Evolutionary conservation across 2,797 vertebrate genomes (phyloP), one percentile per base, ranked within the genome.

Genomic region (Thunnus albacares): DNA sequence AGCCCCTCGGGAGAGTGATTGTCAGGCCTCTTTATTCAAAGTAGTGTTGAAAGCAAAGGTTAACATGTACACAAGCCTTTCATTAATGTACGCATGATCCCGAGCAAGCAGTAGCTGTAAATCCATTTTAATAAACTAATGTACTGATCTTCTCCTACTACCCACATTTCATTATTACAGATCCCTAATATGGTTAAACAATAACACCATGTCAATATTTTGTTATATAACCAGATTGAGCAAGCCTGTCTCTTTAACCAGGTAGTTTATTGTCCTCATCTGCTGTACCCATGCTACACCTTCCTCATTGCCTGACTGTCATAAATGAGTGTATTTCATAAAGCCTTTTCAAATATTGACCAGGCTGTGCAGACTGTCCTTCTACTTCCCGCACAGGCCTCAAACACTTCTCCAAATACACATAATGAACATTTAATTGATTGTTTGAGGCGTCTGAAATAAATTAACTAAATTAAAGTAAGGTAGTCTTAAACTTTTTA

Each of bases 281-380:
- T 86, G 68, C 65, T 87, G 66, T 82, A 59, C 83, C 57, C 73
- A 66, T 73, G 79, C 82, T 90, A 82, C 82, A 79, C 89, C 87
- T 92, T 92, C 84, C 88, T 80, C 87, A 81, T 90, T 59, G 18
- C 75, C 68, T 84, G 86, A 81, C 88, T 68, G 61, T 90, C 90
- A 89, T 93, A 93, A 94, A 92, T n/a, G 66, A 89, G 82, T 81
- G 77, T 84, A 81, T 88, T 93, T 91, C 89, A 93, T 94, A 91
- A 93, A 91, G 87, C 88, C 73, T 92, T 77, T 75, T 94, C 93
- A 95, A 95, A 95, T 95, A 95, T 95, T 95, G 92, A 95, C 93
- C 79, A 18, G 43, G 60, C 43, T 28, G 59, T 26, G 56, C 75
- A 69, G 65, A 68, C 69, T 75, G 75, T 79, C 66, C 80, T 72